Percentiles rank a stretch among this genome's conserved stretches.
phyloP scores from a whole-genome alignment of 2,888 invertebrate species.

The Cyrtodaria siliqua region DNA sequence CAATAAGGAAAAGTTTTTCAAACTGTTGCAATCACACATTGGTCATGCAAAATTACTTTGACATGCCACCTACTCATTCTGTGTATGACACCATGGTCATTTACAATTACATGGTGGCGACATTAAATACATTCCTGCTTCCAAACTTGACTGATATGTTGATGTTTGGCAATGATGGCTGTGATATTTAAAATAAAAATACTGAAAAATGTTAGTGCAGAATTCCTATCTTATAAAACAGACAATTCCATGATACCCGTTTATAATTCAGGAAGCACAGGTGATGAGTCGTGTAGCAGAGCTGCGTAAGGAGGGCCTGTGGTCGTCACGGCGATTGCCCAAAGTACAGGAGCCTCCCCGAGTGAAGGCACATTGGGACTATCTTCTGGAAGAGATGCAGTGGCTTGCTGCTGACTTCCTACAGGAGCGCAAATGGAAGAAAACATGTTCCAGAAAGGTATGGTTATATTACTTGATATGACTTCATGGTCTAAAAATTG shows the following conservation, averaged over 20 bases:
- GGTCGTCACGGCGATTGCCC: slow-evolving; percentile 96
- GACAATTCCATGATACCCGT: too few relatives aligned
- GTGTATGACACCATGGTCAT: slow-evolving; percentile 35
- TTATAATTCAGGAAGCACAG: slow-evolving; percentile 93
- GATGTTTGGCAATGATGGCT: slow-evolving; percentile 56
- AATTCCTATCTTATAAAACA: too few relatives aligned
- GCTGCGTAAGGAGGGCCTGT: slow-evolving; percentile 96
- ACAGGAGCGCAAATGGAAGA: slow-evolving; percentile 99
- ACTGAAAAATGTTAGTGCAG: too few relatives aligned
- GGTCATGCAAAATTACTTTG: too few relatives aligned
- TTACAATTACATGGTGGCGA: slow-evolving; percentile 73
- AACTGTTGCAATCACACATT: too few relatives aligned
- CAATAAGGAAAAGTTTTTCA: too few relatives aligned
- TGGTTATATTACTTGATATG: too few relatives aligned
- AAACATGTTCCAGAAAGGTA: slow-evolving; percentile 95
- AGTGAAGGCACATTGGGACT: slow-evolving; percentile 99
- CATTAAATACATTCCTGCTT: slow-evolving; percentile 44
- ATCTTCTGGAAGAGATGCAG: slow-evolving; percentile 98
- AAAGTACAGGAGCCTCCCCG: slow-evolving; percentile 91
- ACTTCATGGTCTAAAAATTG: too few relatives aligned
- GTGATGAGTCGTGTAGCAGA: slow-evolving; percentile 97
- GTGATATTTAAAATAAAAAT: slow-evolving; percentile 27
- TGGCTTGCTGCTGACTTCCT: slow-evolving; percentile 99
- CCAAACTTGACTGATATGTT: slow-evolving; percentile 4
- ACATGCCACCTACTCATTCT: slow-evolving; percentile 73